Evolutionary conservation across 2,113 vertebrate genomes (phyloP).

Genomic region (Petrocephalus microphthalmus): DNA sequence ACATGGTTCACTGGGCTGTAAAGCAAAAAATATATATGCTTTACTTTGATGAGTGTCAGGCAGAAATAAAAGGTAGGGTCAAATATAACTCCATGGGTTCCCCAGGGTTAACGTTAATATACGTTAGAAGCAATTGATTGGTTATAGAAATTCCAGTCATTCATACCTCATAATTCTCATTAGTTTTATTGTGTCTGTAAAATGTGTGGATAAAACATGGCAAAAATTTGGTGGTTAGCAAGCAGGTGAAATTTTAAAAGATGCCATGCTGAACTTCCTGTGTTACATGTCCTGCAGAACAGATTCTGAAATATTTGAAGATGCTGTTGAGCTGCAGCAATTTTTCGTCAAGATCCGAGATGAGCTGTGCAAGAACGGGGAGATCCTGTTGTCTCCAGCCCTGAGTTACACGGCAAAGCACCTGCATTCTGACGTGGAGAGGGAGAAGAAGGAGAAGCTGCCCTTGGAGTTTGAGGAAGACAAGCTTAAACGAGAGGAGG

Average conservation of each 20-base stretch:
- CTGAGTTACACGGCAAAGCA: conserved; percentile 91
- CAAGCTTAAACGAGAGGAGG: conserved; percentile 79
- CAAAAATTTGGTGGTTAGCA: background rate
- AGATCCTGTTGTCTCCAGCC: conserved; percentile 84
- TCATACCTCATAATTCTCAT: no score
- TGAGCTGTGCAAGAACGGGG: conserved; percentile 96
- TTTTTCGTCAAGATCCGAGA: conserved; percentile 97
- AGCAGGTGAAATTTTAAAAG: background rate
- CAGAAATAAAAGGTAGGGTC: no score
- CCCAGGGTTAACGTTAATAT: background rate
- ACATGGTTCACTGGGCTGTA: no score
- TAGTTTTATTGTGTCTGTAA: background rate
- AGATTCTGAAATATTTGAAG: conserved; percentile 95
- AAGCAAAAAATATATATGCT: no score
- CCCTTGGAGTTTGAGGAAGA: conserved; percentile 96
- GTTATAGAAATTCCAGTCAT: no score
- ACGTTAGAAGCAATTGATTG: no score
- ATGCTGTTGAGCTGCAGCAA: conserved; percentile 91
- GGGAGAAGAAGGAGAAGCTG: conserved; percentile 94
- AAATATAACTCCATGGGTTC: no score
- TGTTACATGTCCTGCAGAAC: conserved; percentile 63
- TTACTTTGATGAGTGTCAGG: no score
- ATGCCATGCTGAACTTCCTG: background rate
- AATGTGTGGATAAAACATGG: background rate
- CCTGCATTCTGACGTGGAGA: conserved; percentile 86